Base-by-base conservation (phyloP, 1,140 invertebrate species). In the Microplitis mediator region DNA sequence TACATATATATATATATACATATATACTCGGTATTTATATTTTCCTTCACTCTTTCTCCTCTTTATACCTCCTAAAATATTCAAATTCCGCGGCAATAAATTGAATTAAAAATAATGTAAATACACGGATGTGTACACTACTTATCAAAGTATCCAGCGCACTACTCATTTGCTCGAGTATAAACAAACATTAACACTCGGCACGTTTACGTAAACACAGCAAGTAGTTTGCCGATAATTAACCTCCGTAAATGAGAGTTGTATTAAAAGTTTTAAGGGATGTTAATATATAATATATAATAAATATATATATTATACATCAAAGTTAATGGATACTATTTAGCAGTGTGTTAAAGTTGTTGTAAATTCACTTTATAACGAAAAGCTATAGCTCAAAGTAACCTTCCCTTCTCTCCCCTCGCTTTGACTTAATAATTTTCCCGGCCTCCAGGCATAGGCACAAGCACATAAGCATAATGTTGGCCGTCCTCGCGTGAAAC, bases 401-500 rank as follows among this genome's bases (percentile, higher is more conserved):
- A 11, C 39, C 2, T 45, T 45, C 6, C 6, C 39, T 45, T 45
- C 39, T 45, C 6, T 50, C 6, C 36, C 13, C 36, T 64, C n/a
- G 45, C 50, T 50, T 51, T 50, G 50, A 50, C 50, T 51, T 50
- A 14, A 14, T 65, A 50, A 11, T 45, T 9, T 65, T 36, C 63
- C 63, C 63, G 23, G 23, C 23, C 23, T 23, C 23, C 23, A 23
- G 23, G 23, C 23, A 23, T 23, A 23, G 23, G 23, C 23, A 23
- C 23, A 23, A 23, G 23, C 23, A 23, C 36, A 71, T 83, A 80
- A 78, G 77, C 77, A 81, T 81, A 82, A 82, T 80, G 80, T 81
- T 80, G 80, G 79, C 74, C 80, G 77, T 80, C 79, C 82, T 82
- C 79, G 79, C 81, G 82, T 82, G 80, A 84, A 84, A 84, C 83